A percentile compares a stretch with the other conserved stretches of the same genome.
phyloP scores from a whole-genome alignment of 2,797 vertebrate species.

The Phoebastria nigripes region DNA sequence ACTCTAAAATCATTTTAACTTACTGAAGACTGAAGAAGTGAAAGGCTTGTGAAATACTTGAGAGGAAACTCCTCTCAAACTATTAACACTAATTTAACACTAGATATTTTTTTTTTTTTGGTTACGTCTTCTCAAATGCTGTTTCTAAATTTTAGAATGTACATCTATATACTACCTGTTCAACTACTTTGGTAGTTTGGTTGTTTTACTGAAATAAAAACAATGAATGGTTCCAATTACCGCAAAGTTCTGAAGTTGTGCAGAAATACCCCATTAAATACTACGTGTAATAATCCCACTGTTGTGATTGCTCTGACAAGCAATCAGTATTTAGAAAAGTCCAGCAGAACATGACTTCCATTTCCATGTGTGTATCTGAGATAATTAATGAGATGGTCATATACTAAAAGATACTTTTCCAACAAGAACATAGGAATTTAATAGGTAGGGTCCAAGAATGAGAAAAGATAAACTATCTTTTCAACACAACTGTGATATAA shows the following conservation, averaged over 20 bases:
- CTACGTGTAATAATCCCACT: neutral
- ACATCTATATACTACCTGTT: neutral
- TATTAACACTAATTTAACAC: neutral
- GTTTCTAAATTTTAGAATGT: neutral
- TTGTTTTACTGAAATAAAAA: neutral
- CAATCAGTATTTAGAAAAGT: neutral
- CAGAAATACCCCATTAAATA: neutral
- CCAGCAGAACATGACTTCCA: neutral
- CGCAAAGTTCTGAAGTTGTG: neutral
- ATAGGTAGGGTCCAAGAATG: rapidly evolving
- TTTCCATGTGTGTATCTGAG: neutral
- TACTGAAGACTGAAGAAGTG: neutral
- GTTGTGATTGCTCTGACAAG: neutral
- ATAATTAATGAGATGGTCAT: neutral
- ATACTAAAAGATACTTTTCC: neutral
- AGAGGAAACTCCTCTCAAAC: neutral
- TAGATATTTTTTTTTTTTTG: neutral
- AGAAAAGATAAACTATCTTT: neutral
- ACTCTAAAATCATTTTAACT: neutral
- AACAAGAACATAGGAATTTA: neutral
- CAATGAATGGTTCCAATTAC: neutral
- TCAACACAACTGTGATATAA: neutral
- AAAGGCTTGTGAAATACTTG: neutral
- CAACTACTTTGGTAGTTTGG: neutral
- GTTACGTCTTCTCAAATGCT: neutral